Conservation (phyloP, 2,797 vertebrate species). For the Notolabrus celidotus region DNA sequence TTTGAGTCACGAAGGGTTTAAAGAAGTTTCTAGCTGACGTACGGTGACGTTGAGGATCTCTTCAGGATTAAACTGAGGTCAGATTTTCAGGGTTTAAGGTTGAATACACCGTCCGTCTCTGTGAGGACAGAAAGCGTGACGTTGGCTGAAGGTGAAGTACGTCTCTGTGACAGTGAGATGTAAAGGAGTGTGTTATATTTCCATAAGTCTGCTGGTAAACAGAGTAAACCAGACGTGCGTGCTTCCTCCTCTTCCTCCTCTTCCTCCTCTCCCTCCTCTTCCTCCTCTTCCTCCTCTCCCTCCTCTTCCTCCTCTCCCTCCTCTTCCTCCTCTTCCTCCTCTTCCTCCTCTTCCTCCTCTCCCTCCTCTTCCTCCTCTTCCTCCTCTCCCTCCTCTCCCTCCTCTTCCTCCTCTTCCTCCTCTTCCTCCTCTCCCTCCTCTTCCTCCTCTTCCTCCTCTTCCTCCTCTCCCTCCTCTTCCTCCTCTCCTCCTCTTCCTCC, state of each 20-base stretch:
- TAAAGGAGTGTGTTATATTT: background rate
- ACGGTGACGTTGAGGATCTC: too few relatives aligned
- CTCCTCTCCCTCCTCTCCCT: background rate
- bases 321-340: background rate
- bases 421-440: background rate
- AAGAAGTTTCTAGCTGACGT: too few relatives aligned
- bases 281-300: too few relatives aligned
- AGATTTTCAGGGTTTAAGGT: too few relatives aligned
- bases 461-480: background rate
- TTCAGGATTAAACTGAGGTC: too few relatives aligned
- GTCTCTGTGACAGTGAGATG: background rate
- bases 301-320: background rate
- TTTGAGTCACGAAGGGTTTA: too few relatives aligned
- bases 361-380: background rate
- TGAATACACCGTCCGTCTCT: too few relatives aligned
- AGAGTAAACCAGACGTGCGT: background rate
- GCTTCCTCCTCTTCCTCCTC: background rate
- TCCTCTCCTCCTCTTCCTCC: too few relatives aligned
- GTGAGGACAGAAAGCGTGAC: too few relatives aligned
- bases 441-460: background rate
- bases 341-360: background rate
- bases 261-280: background rate
- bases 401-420: background rate
- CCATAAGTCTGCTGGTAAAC: conserved; percentile 4
- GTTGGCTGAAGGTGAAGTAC: background rate